These are phyloP conservation scores for Campoplex capitator DNA, from an alignment of 2,888 invertebrate species.

Conservation along the genomic window DNA sequence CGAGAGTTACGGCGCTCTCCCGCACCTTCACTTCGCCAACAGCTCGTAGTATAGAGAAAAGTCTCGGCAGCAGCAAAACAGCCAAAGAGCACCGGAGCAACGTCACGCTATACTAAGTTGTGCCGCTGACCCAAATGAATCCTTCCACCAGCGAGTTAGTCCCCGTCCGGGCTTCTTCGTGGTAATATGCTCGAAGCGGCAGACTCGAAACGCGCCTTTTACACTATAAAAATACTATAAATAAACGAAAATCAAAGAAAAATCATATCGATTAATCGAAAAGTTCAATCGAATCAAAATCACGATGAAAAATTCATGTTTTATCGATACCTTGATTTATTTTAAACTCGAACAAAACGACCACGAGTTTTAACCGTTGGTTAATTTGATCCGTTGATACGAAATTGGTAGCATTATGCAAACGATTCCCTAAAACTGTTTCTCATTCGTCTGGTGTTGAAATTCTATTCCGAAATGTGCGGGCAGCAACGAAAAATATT, in stretches of 20 bases:
- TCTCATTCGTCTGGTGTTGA: not conserved
- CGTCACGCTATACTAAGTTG: conserved; percentile 73
- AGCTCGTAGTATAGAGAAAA: conserved; percentile 41
- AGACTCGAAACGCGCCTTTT: conserved; percentile 34
- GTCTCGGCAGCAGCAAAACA: conserved; percentile 33
- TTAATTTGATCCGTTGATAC: not conserved
- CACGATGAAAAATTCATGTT: not conserved
- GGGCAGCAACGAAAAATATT: not conserved
- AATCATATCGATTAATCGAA: not conserved
- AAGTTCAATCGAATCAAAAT: not conserved
- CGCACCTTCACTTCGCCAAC: conserved; percentile 65
- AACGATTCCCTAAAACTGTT: not conserved
- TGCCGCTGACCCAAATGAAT: conserved; percentile 83
- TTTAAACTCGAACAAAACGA: not conserved
- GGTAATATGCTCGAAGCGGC: conserved; percentile 69
- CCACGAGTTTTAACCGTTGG: not conserved
- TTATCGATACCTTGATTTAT: not conserved
- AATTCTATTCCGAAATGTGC: not conserved
- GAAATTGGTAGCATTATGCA: not conserved
- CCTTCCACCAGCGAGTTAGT: conserved; percentile 78
- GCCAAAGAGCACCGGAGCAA: conserved; percentile 43
- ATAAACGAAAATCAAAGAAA: conserved; percentile 12
- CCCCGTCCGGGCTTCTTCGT: conserved; percentile 81
- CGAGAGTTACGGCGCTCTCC: conserved; percentile 48
- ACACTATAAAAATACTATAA: conserved; percentile 60